Evolutionary conservation across 2,888 invertebrate genomes (phyloP), one percentile per base, ranked within the genome.

Genomic region (Tineola bisselliella): DNA sequence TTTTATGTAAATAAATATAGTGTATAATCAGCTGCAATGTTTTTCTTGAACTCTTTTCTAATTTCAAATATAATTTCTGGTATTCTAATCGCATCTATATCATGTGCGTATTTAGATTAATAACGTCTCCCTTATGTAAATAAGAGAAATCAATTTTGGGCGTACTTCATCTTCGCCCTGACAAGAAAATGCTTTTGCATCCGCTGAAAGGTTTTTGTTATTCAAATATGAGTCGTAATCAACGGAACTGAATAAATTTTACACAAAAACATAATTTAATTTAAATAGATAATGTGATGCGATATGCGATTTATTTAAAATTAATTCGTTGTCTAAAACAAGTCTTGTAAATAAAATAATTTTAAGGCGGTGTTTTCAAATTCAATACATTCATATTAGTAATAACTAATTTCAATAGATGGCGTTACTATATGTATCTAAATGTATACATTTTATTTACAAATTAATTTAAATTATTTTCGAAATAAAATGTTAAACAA

Each of bases 1-100:
- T 70, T 25, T 19, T 56, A 76, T 80, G 70, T 71, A 79, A 78
- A 83, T 81, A 81, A 81, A 81, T 70, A 72, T 73, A 70, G 74
- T 73, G 74, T 79, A 76, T 78, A 81, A 48, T 75, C 78, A 74
- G 77, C 76, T 69, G 68, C 63, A 67, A 69, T 73, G 69, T 10
- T 71, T 60, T 61, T 61, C 59, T 61, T 61, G 25, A 43, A n/a
- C n/a, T n/a, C 12, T 48, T 48, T 48, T 17, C 17, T 48, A n/a
- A n/a, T n/a, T n/a, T n/a, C n/a, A n/a, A n/a, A n/a, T n/a, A n/a
- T n/a, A n/a, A n/a, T n/a, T n/a, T n/a, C n/a, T n/a, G n/a, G n/a
- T n/a, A n/a, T n/a, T n/a, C n/a, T n/a, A n/a, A n/a, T n/a, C n/a
- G n/a, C n/a, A 38, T n/a, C 3, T 3, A 12, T 38, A 38, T 12